Base-by-base conservation (phyloP, 2,888 invertebrate genomes). In the Harmothoe impar region DNA sequence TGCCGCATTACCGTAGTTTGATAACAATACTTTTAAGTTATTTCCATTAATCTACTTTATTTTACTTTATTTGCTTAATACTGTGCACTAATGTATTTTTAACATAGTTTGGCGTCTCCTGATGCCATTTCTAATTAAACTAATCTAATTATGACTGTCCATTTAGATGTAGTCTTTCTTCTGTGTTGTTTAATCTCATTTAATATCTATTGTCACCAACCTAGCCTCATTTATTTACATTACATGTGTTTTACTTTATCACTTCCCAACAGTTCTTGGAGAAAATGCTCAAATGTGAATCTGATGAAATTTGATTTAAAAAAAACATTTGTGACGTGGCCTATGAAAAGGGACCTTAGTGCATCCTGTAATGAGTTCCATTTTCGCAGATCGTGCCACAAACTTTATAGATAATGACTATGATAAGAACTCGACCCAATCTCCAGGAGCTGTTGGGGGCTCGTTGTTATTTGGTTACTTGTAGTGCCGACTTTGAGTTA, bases 241-340 rank as follows among this genome's bases (percentile, higher is more conserved):
- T 52, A 97, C 29, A 88, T 88, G 52, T 88, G 88, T 56, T 85
- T 43, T 51, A 23, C 33, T 43, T 43, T 88, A 33, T 88, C 33
- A 51, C 20, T 29, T 54, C 85, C 5, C 52, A 31, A 54, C 96
- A 92, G 96, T 96, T 89, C 96, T 97, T 56, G 96, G 96, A 81
- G 96, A 77, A 77, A 7, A 3, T 29, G 25, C 20, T 77, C 77
- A 77, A 17, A 29, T 5, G 5, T 29, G 29, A 97, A 56, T 96
- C 97, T 5, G 95, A 97, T 91, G 96, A 97, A 7, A 96, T 68
- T 33, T 29, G 17, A 12, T 68, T 7, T 20, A 25, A 68, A 7
- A 68, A 68, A 68, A 31, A 77, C 7, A 29, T 33, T 77, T 77
- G 25, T n/a, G n/a, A n/a, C n/a, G n/a, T n/a, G n/a, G n/a, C n/a